A percentile compares a stretch with the other conserved stretches of the same genome.
Evolutionary conservation across 2,113 vertebrate species (phyloP).

Genomic region (Myanophis thanlyinensis): DNA sequence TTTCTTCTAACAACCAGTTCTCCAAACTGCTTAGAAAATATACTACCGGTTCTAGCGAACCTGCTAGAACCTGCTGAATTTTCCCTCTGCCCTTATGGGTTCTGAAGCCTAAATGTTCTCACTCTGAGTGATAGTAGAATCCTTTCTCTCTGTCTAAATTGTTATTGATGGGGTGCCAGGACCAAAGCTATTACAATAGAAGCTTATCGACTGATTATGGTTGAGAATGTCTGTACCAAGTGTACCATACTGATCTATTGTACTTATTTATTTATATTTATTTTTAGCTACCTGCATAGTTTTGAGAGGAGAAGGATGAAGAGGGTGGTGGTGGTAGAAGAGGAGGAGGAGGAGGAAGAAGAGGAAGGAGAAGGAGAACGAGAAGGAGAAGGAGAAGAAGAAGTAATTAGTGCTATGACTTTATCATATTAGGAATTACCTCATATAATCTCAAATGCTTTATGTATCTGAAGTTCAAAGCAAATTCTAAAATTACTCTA

Average conservation of each 20-base stretch:
- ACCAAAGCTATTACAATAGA: neutral
- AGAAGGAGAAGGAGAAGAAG: no score
- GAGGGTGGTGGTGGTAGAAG: neutral
- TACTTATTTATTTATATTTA: neutral
- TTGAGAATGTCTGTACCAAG: neutral
- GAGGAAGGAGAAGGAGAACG: rapidly evolving
- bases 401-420: neutral
- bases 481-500: neutral
- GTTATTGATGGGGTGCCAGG: neutral
- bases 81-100: no score
- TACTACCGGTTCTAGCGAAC: no score
- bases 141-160: neutral
- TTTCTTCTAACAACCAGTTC: no score
- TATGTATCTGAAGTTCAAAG: neutral
- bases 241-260: neutral
- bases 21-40: no score
- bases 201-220: neutral
- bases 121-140: neutral
- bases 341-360: no score
- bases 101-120: neutral
- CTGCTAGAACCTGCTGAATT: no score
- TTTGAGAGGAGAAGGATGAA: neutral
- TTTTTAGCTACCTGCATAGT: neutral
- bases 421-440: neutral
- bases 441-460: neutral